Percentiles rank a stretch among this genome's conserved stretches.
These are phyloP conservation scores for Hemibagrus wyckioides DNA, from an alignment of 2,113 vertebrate genomes.

Conservation along the genomic window DNA sequence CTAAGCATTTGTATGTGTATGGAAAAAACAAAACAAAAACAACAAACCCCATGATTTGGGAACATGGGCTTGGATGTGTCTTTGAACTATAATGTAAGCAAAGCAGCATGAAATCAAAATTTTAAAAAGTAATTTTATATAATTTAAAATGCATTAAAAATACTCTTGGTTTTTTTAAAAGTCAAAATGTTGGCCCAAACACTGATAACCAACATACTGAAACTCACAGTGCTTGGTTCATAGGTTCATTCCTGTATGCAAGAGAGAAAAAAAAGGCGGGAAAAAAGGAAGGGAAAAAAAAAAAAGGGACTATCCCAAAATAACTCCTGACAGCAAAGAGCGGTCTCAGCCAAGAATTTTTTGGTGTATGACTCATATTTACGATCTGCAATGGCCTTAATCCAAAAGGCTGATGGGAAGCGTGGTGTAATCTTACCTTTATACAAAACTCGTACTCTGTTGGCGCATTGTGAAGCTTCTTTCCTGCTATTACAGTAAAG, in stretches of 20 bases:
- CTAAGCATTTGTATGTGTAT: neutral
- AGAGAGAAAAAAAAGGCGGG: no score
- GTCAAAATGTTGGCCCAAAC: neutral
- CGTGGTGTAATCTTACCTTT: constrained; percentile 77
- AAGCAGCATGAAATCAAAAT: neutral
- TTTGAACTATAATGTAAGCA: neutral
- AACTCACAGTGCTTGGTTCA: neutral
- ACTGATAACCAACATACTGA: neutral
- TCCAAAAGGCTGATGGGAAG: constrained; percentile 9
- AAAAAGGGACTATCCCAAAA: neutral
- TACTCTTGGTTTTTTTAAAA: neutral
- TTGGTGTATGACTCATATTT: neutral
- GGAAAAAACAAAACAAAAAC: no score
- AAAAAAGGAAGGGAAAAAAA: neutral
- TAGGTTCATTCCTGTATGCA: neutral
- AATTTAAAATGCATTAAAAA: neutral
- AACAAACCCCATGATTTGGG: neutral
- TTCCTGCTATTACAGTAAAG: constrained; percentile 84
- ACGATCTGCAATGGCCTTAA: neutral
- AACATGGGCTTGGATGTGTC: neutral
- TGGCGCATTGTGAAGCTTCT: constrained; percentile 88
- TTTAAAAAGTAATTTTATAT: neutral
- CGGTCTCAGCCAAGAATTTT: neutral
- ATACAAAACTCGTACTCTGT: constrained; percentile 93
- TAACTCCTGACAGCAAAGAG: neutral